Percentiles rank a stretch among this genome's conserved stretches.
These are phyloP conservation scores for Chelmon rostratus DNA, from an alignment of 2,797 vertebrate genomes.

Conservation along the genomic window DNA sequence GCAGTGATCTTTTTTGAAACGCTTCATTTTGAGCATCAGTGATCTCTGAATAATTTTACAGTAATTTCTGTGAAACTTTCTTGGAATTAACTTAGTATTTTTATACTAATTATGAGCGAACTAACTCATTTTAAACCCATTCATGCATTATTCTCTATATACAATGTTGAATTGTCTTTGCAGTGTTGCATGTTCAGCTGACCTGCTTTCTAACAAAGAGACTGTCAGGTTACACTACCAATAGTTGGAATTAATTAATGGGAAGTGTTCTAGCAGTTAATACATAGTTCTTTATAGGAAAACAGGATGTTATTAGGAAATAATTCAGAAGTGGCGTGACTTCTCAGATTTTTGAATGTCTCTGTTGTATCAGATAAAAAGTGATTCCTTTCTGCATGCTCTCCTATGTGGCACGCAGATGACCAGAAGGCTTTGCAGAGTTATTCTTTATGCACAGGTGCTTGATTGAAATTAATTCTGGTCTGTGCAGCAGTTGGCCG, in stretches of 20 bases:
- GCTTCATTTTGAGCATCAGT: neutral
- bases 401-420: conserved; percentile 2
- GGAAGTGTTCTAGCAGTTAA: neutral
- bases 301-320: neutral
- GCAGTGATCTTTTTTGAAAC: neutral
- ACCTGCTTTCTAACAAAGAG: neutral
- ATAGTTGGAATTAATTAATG: neutral
- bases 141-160: neutral
- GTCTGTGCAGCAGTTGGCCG: conserved; percentile 24
- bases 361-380: neutral
- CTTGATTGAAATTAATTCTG: conserved; percentile 36
- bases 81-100: neutral
- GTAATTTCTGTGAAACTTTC: neutral
- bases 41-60: neutral
- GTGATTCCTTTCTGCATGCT: neutral
- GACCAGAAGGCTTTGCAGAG: conserved; percentile 12
- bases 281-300: neutral
- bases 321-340: neutral
- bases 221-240: no score
- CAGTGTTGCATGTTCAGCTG: neutral
- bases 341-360: no score
- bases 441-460: conserved; percentile 43
- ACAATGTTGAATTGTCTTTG: neutral
- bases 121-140: neutral
- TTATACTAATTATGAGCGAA: neutral